These are phyloP conservation scores for Tipula lateralis DNA, from an alignment of 2,888 invertebrate species.

Conservation along the genomic window DNA sequence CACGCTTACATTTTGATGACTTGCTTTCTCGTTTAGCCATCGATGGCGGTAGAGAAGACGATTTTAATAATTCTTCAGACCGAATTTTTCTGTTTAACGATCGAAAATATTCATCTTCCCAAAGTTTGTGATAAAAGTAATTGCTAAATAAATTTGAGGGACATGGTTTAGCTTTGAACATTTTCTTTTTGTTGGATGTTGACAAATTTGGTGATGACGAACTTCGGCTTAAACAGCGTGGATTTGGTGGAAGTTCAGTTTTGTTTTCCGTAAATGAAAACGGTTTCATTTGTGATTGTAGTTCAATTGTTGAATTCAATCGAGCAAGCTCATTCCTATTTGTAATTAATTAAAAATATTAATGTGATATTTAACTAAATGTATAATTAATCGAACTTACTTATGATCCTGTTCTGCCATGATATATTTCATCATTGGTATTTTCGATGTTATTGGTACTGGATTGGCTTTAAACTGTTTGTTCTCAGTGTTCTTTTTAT, in stretches of 20 bases:
- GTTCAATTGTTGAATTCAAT: constrained; percentile 57
- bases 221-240: constrained; percentile 40
- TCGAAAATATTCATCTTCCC: constrained; percentile 69
- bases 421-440: constrained; percentile 67
- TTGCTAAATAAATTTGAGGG: constrained; percentile 67
- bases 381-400: constrained; percentile 43
- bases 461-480: constrained; percentile 55
- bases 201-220: constrained; percentile 45
- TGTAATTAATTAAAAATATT: constrained; percentile 28
- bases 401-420: constrained; percentile 67
- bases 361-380: not conserved
- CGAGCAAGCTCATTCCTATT: constrained; percentile 56
- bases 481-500: constrained; percentile 51
- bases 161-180: constrained; percentile 64
- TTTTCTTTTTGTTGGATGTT: constrained; percentile 40
- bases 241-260: not conserved
- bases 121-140: constrained; percentile 64
- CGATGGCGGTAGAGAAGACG: constrained; percentile 61
- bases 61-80: constrained; percentile 63
- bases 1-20: not conserved
- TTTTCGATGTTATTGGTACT: constrained; percentile 64
- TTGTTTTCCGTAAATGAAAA: constrained; percentile 57
- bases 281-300: constrained; percentile 61
- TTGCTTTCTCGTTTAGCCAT: constrained; percentile 60
- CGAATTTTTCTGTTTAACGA: constrained; percentile 64